Evolutionary conservation across 2,888 invertebrate genomes (phyloP).

Genomic region (Clunio marinus): DNA sequence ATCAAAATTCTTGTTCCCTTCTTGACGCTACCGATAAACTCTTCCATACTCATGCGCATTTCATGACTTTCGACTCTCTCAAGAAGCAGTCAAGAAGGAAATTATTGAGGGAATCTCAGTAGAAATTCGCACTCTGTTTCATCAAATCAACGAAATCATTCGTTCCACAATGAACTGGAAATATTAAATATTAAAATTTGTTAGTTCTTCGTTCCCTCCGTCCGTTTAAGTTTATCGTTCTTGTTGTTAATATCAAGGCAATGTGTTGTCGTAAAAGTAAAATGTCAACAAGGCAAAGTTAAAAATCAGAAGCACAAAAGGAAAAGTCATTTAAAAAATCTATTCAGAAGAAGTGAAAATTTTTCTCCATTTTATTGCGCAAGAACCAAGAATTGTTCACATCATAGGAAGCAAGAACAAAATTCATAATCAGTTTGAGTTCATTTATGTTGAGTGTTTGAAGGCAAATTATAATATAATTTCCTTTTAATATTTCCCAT

Average conservation of each 20-base stretch:
- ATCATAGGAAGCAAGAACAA: background rate
- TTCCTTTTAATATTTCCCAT: background rate
- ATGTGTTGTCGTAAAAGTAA: background rate
- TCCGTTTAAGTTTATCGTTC: background rate
- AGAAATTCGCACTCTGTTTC: slow-evolving; percentile 4
- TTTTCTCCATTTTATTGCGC: slow-evolving; percentile 11
- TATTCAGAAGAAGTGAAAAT: slow-evolving; percentile 10
- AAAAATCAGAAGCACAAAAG: background rate
- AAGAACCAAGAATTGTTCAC: slow-evolving; percentile 9
- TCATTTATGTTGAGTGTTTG: too few species aligned
- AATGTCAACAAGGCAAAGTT: background rate
- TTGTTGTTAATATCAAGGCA: too few species aligned
- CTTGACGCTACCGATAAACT: background rate
- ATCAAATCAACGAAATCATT: slow-evolving; percentile 7
- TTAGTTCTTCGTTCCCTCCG: background rate
- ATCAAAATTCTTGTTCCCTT: background rate
- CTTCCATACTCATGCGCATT: background rate
- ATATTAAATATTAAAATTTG: background rate
- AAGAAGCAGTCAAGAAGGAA: slow-evolving; percentile 19
- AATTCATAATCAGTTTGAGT: background rate
- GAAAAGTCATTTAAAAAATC: background rate
- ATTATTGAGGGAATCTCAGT: slow-evolving; percentile 7
- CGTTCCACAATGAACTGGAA: background rate
- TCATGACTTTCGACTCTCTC: background rate
- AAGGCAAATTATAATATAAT: background rate